Conservation (phyloP, 1,140 invertebrate species). For the Drosophila hydei region DNA sequence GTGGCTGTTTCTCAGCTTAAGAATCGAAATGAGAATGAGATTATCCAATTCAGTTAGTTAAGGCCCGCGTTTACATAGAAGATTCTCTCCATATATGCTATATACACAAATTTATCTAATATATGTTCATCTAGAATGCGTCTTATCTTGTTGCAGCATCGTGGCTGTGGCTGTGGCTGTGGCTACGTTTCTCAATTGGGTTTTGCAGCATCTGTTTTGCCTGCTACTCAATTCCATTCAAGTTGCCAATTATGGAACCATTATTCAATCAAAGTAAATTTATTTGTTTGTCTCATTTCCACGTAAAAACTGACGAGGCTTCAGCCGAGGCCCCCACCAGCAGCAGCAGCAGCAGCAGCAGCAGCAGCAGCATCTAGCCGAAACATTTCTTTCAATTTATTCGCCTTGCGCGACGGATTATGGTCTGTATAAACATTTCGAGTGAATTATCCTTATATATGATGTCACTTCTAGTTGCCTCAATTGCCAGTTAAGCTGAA, state of each 20-base stretch:
- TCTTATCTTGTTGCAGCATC: slow-evolving; percentile 25
- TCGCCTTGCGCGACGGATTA: slow-evolving; percentile 75
- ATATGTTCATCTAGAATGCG: background rate
- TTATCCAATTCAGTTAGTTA: slow-evolving; percentile 81
- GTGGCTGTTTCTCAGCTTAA: slow-evolving; percentile 1
- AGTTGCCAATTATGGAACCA: slow-evolving; percentile 83
- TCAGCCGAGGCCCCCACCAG: background rate
- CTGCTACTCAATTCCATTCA: slow-evolving; percentile 84
- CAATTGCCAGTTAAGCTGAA: slow-evolving; percentile 61
- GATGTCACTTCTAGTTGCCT: slow-evolving; percentile 70
- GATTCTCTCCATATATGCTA: background rate
- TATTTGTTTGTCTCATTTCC: slow-evolving; percentile 83
- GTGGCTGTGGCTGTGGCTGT: slow-evolving; percentile 30
- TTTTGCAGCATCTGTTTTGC: slow-evolving; percentile 64
- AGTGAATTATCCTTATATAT: slow-evolving; percentile 69
- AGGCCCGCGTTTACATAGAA: slow-evolving; percentile 32
- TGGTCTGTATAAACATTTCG: slow-evolving; percentile 70
- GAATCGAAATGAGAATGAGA: slow-evolving; percentile 67
- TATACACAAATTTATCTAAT: slow-evolving; percentile 1
- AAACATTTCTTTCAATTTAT: slow-evolving; percentile 70
- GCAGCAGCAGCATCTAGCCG: too few species aligned
- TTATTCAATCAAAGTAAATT: slow-evolving; percentile 84
- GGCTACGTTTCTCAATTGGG: slow-evolving; percentile 64
- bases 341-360: too few species aligned
- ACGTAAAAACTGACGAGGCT: slow-evolving; percentile 61